These are phyloP conservation scores for Ctenosaura bakeri DNA, from an alignment of 2,797 vertebrate species.

Conservation along the genomic window DNA sequence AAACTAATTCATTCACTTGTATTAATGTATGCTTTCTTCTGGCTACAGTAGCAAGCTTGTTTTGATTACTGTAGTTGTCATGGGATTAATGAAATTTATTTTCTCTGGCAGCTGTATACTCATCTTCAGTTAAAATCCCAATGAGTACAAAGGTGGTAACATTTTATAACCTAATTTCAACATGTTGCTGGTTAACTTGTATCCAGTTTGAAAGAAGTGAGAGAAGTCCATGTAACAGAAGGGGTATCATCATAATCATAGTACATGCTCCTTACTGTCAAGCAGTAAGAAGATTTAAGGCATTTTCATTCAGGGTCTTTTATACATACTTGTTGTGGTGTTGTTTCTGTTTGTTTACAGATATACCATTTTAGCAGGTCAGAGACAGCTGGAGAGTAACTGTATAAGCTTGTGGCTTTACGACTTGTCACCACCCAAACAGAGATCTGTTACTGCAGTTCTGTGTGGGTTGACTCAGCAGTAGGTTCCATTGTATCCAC, in stretches of 20 bases:
- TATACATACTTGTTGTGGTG: background rate
- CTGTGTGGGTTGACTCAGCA: too few species aligned
- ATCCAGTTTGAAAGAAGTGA: background rate
- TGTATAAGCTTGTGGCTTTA: too few species aligned
- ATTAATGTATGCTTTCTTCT: background rate
- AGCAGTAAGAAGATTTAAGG: background rate
- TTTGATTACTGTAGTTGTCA: background rate
- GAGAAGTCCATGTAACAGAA: background rate
- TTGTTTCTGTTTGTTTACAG: background rate
- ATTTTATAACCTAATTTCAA: slow-evolving; percentile 35
- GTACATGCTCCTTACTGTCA: background rate
- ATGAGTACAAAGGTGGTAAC: background rate
- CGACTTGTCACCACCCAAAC: too few species aligned
- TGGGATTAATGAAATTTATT: slow-evolving; percentile 5
- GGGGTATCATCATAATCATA: background rate
- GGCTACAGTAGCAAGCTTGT: background rate
- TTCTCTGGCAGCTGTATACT: background rate
- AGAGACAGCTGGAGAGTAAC: background rate
- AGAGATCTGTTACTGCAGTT: too few species aligned
- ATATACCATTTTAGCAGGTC: background rate
- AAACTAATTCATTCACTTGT: too few species aligned
- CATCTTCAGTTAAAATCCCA: background rate
- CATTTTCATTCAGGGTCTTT: too few species aligned
- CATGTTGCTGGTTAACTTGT: background rate
- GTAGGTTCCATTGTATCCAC: too few species aligned